These are phyloP conservation scores for Orthonychiurus folsomi DNA, from an alignment of 2,888 invertebrate species.

Conservation along the genomic window DNA sequence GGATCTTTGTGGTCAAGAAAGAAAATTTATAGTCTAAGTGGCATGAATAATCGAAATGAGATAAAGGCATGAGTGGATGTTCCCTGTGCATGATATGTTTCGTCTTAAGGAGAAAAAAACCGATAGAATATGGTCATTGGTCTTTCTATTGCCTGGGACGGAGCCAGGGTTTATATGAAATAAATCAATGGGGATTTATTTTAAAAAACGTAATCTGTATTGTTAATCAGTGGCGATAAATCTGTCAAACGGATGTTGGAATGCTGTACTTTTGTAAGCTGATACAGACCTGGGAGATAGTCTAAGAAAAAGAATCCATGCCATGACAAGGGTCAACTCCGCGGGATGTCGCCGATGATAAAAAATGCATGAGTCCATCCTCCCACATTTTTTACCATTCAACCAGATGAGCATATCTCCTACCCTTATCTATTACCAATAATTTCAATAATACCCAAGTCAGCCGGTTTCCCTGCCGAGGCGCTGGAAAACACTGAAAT, in stretches of 20 bases:
- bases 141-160: slow-evolving; percentile 26
- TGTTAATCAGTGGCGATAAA: slow-evolving; percentile 42
- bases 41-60: slow-evolving; percentile 41
- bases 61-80: slow-evolving; percentile 31
- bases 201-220: slow-evolving; percentile 42
- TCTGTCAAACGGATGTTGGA: slow-evolving; percentile 42
- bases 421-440: slow-evolving; percentile 36
- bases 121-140: slow-evolving; percentile 35
- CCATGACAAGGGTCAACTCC: slow-evolving; percentile 42
- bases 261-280: slow-evolving; percentile 42
- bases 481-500: too few relatives aligned
- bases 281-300: slow-evolving; percentile 38
- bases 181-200: slow-evolving; percentile 42
- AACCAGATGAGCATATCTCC: slow-evolving; percentile 10
- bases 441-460: slow-evolving; percentile 12
- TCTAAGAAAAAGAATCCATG: slow-evolving; percentile 36
- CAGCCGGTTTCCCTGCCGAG: too few relatives aligned
- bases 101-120: slow-evolving; percentile 6
- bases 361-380: slow-evolving; percentile 38
- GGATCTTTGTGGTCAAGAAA: slow-evolving; percentile 32
- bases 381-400: slow-evolving; percentile 37
- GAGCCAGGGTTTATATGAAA: slow-evolving; percentile 38
- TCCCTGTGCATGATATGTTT: not conserved
- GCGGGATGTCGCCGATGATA: slow-evolving; percentile 41
- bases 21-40: slow-evolving; percentile 40